A percentile compares a stretch with the other conserved stretches of the same genome.
Conservation (phyloP, 2,888 invertebrate genomes). For the Sinhomidia bicolor region DNA sequence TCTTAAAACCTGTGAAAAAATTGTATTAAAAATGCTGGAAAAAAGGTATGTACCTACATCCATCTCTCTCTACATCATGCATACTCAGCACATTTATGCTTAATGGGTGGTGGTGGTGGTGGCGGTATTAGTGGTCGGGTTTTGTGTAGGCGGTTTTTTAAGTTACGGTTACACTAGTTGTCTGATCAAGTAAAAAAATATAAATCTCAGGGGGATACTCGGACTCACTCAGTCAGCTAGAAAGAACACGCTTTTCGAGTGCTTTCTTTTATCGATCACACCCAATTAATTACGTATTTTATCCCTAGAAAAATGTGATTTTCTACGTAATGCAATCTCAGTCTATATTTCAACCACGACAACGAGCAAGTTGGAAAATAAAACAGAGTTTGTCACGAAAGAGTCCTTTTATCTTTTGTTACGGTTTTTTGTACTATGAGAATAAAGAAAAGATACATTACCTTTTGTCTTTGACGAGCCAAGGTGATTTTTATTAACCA, state of each 20-base stretch:
- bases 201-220: constrained; percentile 9
- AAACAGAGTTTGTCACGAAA: no score
- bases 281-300: constrained; percentile 44
- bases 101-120: no score
- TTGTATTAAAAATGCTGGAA: no score
- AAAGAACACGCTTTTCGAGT: not conserved
- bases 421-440: no score
- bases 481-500: constrained; percentile 8
- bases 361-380: not conserved
- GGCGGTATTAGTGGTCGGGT: constrained; percentile 26
- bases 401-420: no score
- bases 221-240: not conserved
- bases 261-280: constrained; percentile 19
- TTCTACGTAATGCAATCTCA: not conserved
- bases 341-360: not conserved
- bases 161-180: not conserved
- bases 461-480: not conserved
- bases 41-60: no score
- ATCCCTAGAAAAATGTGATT: constrained; percentile 1
- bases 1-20: not conserved
- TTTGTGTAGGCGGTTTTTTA: no score
- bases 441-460: not conserved
- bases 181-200: constrained; percentile 14
- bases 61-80: no score
- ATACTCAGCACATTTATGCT: no score